Base-by-base conservation (phyloP, 2,888 invertebrate species). In the Cryptus armator region DNA sequence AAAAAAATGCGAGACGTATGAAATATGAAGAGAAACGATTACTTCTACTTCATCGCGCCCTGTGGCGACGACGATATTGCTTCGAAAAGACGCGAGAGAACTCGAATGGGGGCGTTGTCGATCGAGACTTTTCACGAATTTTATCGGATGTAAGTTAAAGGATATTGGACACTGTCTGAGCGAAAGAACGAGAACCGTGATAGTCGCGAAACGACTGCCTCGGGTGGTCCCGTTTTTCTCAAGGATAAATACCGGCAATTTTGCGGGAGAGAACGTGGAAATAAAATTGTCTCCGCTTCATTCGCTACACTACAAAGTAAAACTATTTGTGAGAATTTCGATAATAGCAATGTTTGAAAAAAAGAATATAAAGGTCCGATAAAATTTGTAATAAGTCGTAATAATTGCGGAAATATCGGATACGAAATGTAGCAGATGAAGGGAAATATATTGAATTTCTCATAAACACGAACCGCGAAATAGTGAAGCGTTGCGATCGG, bases 191-290 rank as follows among this genome's bases (percentile, higher is more conserved):
- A 24, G 1, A 12, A 24, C 6, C 2, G 6, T 12, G 56, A 24
- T 19, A 56, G 19, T 24, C 56, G 56, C 24, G 56, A 56, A 56
- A 56, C 24, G 24, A 56, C 10, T 1, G 56, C 56, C 56, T 10
- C 56, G 56, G 10, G 24, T 19, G 44, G 37, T 37, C 46, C 19
- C 51, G 14, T 14, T 64, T 64, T 75, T 48, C 64, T 48, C 32
- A 19, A 24, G 14, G 43, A 53, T 67, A 76, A 62, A 64, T 66
- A 56, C 12, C 43, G 10, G 62, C 59, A 29, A 81, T 81, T 59
- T 32, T 37, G 68, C 62, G 37, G 2, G 68, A 75, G 72, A 67
- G 81, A 19, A 19, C 29, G 29, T 68, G 37, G 70, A 70, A 75
- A 68, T 24, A 12, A 7, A 81, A 75, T 53, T 32, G 59, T 37